Evolutionary conservation across 2,113 vertebrate species (phyloP), one percentile per base, ranked within the genome.

Genomic region (Passer montanus): DNA sequence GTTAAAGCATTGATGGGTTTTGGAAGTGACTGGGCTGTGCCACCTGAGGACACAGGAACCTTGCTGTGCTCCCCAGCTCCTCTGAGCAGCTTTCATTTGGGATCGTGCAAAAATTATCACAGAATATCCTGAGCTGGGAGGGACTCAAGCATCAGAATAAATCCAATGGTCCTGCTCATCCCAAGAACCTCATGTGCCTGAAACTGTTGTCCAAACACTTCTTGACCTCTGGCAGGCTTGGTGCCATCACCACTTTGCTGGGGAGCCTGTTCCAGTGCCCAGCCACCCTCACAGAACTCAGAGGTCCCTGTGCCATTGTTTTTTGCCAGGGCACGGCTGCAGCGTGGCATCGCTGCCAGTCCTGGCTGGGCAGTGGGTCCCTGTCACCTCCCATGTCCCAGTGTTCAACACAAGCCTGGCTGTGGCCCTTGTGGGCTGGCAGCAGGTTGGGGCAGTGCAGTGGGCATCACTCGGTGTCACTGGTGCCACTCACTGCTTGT

Each of bases 21-120:
- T 46, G 73, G 70, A n/a, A 43, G 21, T 41, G 23, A 35, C 12
- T 46, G 37, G 50, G 22, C 66, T 15, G n/a, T 50, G 74, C n/a
- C 69, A 41, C 41, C n/a, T 1, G 7, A 56, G 74, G 73, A 21
- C 2, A 26, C 64, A 27, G n/a, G 39, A 46, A 15, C 35, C 15
- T 31, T 0, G 0, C 90, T 31, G 37, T 33, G 58, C 11, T 11
- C 53, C 28, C 9, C 30, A 21, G 73, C 74, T 70, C 55, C 9
- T 43, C 56, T 2, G 13, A 58, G 83, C 70, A 41, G 41, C 17
- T 92, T 88, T 49, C 19, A 8, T 31, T 44, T 33, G 66, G 14
- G 27, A 5, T 47, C 0, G 0, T 37, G 46, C 30, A 50, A 20
- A 78, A 78, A n/a, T 63, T 4, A 0, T 27, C 7, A 2, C 0